Percentiles rank a stretch among this genome's conserved stretches.
These are phyloP conservation scores for Tretioscincus oriximinensis DNA, from an alignment of 2,113 vertebrate species.

Conservation along the genomic window DNA sequence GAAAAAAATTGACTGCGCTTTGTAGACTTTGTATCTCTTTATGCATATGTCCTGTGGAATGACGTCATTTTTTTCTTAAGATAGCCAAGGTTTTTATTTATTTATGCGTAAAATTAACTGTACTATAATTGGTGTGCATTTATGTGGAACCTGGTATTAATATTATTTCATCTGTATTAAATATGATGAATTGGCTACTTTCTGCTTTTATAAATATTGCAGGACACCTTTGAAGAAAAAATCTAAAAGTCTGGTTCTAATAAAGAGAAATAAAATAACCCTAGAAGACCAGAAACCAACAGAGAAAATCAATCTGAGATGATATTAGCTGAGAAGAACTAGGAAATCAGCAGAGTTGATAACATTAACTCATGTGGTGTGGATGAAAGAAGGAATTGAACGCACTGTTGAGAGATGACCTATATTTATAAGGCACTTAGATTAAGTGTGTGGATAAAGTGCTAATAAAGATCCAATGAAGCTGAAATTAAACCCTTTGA, in stretches of 20 bases:
- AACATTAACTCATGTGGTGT: background rate
- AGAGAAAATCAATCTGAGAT: background rate
- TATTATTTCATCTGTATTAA: background rate
- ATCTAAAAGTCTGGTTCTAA: background rate
- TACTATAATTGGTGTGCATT: background rate
- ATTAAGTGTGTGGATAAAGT: background rate
- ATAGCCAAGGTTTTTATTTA: background rate
- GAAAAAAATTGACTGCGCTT: too few species aligned
- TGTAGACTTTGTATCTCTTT: too few species aligned
- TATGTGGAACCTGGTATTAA: too few species aligned
- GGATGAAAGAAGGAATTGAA: background rate
- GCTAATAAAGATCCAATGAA: background rate
- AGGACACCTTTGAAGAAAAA: background rate
- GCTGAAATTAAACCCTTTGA: background rate
- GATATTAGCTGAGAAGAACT: background rate
- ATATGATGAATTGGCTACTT: background rate
- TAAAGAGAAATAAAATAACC: too few species aligned
- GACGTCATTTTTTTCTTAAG: background rate
- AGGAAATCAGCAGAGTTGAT: background rate
- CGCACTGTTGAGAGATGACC: background rate
- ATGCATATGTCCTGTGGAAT: too few species aligned
- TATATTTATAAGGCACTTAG: background rate
- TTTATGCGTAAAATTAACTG: too few species aligned
- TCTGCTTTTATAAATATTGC: background rate
- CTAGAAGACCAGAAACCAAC: background rate